Base-by-base conservation (phyloP, 2,797 vertebrate genomes). In the Lepus oiostolus region DNA sequence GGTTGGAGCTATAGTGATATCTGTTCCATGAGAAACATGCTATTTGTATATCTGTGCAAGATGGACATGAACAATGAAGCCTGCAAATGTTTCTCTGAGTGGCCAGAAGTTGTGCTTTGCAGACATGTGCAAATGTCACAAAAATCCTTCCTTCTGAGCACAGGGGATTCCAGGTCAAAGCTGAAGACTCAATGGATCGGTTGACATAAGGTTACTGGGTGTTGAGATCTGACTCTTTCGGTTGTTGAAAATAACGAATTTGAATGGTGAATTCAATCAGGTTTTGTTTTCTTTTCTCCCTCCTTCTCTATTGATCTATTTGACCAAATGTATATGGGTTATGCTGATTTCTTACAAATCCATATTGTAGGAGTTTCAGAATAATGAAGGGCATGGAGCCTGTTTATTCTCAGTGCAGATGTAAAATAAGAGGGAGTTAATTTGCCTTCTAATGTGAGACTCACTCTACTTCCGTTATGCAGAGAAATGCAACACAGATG, bases 231-330 rank as follows among this genome's bases (percentile, higher is more conserved):
- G 30, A 81, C 47, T 71, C 9, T 86, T 72, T 62, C 1, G 10
- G 19, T 82, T 68, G 2, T 67, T 85, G 68, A 92, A 96, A 94
- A 94, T 52, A 89, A 79, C 38, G 11, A 5, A 74, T 80, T 50
- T 47, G 1, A 42, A 81, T 67, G 72, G 4, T 35, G 74, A 52
- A 77, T 28, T 79, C 21, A 42, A 42, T 30, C n/a, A 47, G 16
- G n/a, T 26, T 54, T 7, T 72, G 26, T 88, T 60, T 82, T 22
- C 5, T 85, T 84, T 90, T n/a, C 38, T 63, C 75, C 10, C 2
- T 7, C 8, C 7, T 91, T 67, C 6, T 82, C 38, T 81, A 62
- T 42, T 71, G 65, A 77, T 72, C 30, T 54, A 19, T 71, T 52
- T 88, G 26, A 58, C 35, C 42, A 77, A 74, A 58, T 19, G 8